Evolutionary conservation across 2,797 vertebrate species (phyloP).

Genomic region (Poliocrania exsul): DNA sequence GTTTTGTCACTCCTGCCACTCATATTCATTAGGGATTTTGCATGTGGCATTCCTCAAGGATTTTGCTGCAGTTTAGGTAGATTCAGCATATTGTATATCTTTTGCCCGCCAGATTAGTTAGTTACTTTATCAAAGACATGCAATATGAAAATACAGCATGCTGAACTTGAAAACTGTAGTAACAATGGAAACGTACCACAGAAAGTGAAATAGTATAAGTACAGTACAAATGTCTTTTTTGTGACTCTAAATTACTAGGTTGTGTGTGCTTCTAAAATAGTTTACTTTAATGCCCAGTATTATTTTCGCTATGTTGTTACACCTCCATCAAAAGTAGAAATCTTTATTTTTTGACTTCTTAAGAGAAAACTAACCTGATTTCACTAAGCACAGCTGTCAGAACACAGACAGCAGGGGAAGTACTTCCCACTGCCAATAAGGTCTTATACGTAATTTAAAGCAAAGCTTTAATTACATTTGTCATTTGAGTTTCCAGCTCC

Average conservation of each 20-base stretch:
- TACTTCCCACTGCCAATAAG: neutral
- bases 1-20: neutral
- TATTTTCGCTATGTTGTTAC: neutral
- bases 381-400: neutral
- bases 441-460: conserved; percentile 15
- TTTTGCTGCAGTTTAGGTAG: neutral
- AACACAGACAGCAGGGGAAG: neutral
- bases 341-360: neutral
- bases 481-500: neutral
- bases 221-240: neutral
- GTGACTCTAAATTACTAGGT: neutral
- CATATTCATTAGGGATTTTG: neutral
- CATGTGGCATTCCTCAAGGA: neutral
- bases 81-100: neutral
- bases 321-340: neutral
- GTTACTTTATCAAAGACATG: neutral
- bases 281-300: neutral
- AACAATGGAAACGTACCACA: neutral
- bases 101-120: neutral
- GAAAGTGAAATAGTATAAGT: neutral
- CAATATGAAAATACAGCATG: neutral
- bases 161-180: neutral
- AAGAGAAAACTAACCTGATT: conserved; percentile 13
- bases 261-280: neutral
- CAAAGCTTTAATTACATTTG: conserved; percentile 38